Conservation (phyloP, 1,140 invertebrate species). For the Pectinophora gossypiella region DNA sequence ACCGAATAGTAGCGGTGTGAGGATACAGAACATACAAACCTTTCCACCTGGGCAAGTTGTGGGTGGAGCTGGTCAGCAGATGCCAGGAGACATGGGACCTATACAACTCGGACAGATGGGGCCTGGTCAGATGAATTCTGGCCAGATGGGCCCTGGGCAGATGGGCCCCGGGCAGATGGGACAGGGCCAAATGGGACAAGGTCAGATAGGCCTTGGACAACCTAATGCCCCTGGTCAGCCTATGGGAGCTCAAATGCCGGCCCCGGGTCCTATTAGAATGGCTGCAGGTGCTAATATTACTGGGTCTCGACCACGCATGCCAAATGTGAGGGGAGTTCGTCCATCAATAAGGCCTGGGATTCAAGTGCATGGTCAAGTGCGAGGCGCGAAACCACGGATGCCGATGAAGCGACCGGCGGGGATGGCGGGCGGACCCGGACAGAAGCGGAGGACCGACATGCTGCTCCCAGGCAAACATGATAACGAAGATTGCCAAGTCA, state of each 20-base stretch:
- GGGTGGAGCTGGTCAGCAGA: background rate
- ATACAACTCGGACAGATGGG: conserved; percentile 5
- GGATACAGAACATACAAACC: conserved; percentile 64
- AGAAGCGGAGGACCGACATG: conserved; percentile 61
- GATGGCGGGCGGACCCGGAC: conserved; percentile 28
- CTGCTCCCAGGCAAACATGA: conserved; percentile 69
- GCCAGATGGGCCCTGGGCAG: conserved; percentile 15
- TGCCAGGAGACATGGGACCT: conserved; percentile 2
- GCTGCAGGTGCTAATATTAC: conserved; percentile 39
- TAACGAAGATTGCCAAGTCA: conserved; percentile 73
- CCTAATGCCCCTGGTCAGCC: conserved; percentile 15
- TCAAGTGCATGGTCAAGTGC: conserved; percentile 56
- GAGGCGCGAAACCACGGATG: conserved; percentile 47
- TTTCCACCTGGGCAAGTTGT: conserved; percentile 47
- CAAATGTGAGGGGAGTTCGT: conserved; percentile 38
- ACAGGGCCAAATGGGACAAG: background rate
- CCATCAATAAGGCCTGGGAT: conserved; percentile 54
- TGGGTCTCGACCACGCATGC: conserved; percentile 44
- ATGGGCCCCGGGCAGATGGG: background rate
- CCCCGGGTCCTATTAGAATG: conserved; percentile 50
- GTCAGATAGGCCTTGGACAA: background rate
- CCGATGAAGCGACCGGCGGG: conserved; percentile 56
- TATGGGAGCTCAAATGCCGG: conserved; percentile 35
- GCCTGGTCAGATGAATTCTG: conserved; percentile 35
- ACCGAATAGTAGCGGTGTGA: conserved; percentile 33